A percentile compares a stretch with the other conserved stretches of the same genome.
These are phyloP conservation scores for Phymorhynchus buccinoides DNA, from an alignment of 1,140 invertebrate genomes.

Conservation along the genomic window DNA sequence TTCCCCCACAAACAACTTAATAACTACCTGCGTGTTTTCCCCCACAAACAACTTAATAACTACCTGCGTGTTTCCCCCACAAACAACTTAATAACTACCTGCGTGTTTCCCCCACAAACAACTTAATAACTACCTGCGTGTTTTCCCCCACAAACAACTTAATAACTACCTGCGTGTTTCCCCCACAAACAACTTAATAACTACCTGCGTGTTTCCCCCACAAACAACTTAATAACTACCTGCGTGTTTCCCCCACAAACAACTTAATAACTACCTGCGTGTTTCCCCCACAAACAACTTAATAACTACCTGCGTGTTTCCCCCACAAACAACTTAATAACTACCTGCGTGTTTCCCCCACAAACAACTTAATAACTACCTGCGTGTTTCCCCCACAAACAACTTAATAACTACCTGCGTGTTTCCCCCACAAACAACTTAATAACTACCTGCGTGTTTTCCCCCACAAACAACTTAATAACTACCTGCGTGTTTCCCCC, in stretches of 20 bases:
- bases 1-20: neutral
- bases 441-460: neutral
- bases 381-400: neutral
- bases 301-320: neutral
- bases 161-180: neutral
- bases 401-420: neutral
- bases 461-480: neutral
- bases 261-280: neutral
- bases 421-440: neutral
- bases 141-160: neutral
- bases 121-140: neutral
- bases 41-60: neutral
- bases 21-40: neutral
- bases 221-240: neutral
- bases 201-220: neutral
- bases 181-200: neutral
- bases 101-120: neutral
- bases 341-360: neutral
- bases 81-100: neutral
- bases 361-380: neutral
- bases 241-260: neutral
- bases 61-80: neutral
- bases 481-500: neutral
- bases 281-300: neutral
- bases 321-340: neutral